Base-by-base conservation (phyloP, 2,888 invertebrate genomes). In the Drosophila anomelani region DNA sequence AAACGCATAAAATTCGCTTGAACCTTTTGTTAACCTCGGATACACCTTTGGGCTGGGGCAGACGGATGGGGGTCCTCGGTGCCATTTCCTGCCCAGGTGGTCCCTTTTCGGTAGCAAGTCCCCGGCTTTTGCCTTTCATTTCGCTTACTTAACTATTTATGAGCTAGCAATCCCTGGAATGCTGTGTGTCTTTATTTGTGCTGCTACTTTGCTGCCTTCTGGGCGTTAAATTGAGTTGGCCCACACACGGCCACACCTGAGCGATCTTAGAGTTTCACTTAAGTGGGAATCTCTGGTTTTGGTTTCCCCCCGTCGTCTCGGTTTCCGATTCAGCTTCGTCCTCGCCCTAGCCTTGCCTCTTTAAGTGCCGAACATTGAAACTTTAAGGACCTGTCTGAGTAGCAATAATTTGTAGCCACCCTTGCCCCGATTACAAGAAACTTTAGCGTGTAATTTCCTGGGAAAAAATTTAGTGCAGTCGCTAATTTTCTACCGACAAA, bases 201-300 rank as follows among this genome's bases (percentile, higher is more conserved):
- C 83, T 83, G 85, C 85, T 85, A 85, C 83, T 88, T 86, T 86
- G 81, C 82, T 86, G 88, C 84, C 85, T 80, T 80, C 74, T 54
- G 83, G 84, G 84, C 88, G 82, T 85, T 88, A 85, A 85, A 88
- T 85, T 85, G 81, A 88, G 81, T 84, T 81, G 87, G 78, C 78
- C 76, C 76, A 75, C 69, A 58, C 72, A 53, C 79, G 82, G 68
- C 58, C 73, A 72, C 82, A 80, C 82, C 78, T 77, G 76, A 55
- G 61, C 67, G 74, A 67, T 54, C 63, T 73, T 63, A n/a, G 61
- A 64, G 63, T 47, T 53, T 76, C 53, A 39, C 51, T 46, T 46
- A 69, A 69, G 69, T 69, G 69, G 59, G 32, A 68, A 57, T 68
- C 68, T 38, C 57, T 56, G 68, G 68, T 57, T 63, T 68, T 41